These are phyloP conservation scores for Hirudo medicinalis DNA, from an alignment of 1,140 invertebrate species.

Conservation along the genomic window DNA sequence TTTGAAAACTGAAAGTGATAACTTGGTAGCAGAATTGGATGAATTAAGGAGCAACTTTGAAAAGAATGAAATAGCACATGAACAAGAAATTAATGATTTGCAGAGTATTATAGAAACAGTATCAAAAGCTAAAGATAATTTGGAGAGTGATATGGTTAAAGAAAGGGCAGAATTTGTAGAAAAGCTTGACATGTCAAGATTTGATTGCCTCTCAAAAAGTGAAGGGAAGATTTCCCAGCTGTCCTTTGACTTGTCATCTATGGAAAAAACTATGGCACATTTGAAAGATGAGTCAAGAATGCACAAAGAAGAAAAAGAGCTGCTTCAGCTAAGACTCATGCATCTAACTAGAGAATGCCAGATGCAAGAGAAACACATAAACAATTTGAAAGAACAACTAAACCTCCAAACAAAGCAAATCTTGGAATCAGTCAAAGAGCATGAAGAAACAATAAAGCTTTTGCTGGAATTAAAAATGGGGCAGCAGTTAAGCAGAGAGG, in stretches of 20 bases:
- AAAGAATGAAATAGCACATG: neutral
- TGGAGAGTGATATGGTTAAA: conserved; percentile 12
- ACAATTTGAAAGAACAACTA: conserved; percentile 13
- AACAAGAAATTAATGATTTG: conserved; percentile 8
- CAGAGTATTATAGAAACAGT: conserved; percentile 6
- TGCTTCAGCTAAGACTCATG: conserved; percentile 12
- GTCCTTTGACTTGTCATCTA: neutral
- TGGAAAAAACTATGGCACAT: conserved; percentile 9
- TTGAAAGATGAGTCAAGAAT: conserved; percentile 12
- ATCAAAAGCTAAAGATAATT: conserved; percentile 11
- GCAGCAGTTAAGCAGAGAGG: conserved; percentile 13
- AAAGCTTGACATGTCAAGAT: neutral
- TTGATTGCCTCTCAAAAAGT: neutral
- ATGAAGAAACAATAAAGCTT: conserved; percentile 19
- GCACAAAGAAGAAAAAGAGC: conserved; percentile 15
- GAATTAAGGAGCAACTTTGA: neutral
- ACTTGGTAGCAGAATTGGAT: neutral
- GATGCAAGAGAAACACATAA: conserved; percentile 14
- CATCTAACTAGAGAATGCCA: conserved; percentile 16
- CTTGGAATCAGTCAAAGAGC: conserved; percentile 18
- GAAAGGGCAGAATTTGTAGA: conserved; percentile 16
- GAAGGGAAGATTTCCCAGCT: neutral
- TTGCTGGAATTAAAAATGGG: conserved; percentile 16
- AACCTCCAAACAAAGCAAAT: conserved; percentile 10
- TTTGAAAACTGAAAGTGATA: neutral